Conservation (phyloP, 2,888 invertebrate species). For the Omphaloscelis lunosa region DNA sequence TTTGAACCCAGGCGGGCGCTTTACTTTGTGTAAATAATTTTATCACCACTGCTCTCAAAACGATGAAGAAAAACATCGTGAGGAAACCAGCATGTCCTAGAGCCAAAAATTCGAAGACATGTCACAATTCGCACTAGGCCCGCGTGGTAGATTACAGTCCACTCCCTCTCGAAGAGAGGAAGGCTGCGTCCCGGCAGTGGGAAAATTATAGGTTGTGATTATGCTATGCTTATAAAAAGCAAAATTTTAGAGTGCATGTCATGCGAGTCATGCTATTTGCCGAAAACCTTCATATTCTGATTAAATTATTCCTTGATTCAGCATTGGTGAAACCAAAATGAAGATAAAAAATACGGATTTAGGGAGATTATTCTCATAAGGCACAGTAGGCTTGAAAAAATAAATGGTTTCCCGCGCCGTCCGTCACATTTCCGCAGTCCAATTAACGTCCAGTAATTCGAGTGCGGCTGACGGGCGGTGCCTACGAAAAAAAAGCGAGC, state of each 20-base stretch:
- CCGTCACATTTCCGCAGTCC: constrained; percentile 89
- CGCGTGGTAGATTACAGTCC: too few species aligned
- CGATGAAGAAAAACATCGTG: too few species aligned
- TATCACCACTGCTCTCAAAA: too few species aligned
- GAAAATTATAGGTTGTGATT: too few species aligned
- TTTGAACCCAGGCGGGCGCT: too few species aligned
- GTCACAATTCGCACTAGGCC: too few species aligned
- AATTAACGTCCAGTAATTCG: constrained; percentile 90
- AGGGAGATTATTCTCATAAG: constrained; percentile 72
- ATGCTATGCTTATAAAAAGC: background rate
- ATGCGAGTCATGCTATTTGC: too few species aligned
- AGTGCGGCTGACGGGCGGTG: constrained; percentile 85
- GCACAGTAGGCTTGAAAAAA: constrained; percentile 72
- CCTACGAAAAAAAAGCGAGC: constrained; percentile 84
- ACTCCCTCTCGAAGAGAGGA: too few species aligned
- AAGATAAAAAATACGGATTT: constrained; percentile 71
- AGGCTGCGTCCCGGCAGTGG: too few species aligned
- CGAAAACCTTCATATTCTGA: constrained; percentile 30
- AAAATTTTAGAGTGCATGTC: background rate
- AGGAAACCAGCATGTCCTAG: too few species aligned
- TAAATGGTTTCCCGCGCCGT: constrained; percentile 81
- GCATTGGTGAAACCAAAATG: constrained; percentile 59
- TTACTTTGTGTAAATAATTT: too few species aligned
- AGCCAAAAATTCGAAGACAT: too few species aligned
- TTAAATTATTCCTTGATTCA: constrained; percentile 55